These are phyloP conservation scores for Brachyalestes nurse DNA, from an alignment of 2,797 vertebrate genomes.

Conservation along the genomic window DNA sequence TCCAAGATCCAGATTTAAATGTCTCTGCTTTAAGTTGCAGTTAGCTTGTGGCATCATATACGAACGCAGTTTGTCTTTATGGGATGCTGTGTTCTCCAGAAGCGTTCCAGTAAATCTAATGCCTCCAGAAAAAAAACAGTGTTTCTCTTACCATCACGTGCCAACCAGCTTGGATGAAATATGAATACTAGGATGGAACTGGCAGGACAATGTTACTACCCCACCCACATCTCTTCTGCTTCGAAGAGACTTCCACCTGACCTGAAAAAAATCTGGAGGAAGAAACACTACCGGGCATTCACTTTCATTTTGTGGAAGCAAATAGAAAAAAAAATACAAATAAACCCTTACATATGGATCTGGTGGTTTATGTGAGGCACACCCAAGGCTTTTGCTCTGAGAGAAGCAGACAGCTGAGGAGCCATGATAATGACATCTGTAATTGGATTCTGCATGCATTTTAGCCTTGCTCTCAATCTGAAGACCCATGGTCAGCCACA, in stretches of 20 bases:
- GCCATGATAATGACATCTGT: constrained; percentile 54
- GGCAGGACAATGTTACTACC: too few species aligned
- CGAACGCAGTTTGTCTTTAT: not conserved
- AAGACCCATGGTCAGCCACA: constrained; percentile 14
- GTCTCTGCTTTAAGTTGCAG: too few species aligned
- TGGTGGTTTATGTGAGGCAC: constrained; percentile 25
- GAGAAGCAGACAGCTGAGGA: constrained; percentile 40
- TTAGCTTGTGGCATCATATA: too few species aligned
- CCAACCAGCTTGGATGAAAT: too few species aligned
- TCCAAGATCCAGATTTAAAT: too few species aligned
- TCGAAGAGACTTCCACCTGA: too few species aligned
- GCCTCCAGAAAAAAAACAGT: not conserved
- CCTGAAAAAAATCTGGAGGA: too few species aligned
- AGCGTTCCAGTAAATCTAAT: not conserved
- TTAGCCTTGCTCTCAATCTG: constrained; percentile 38
- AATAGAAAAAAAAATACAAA: not conserved
- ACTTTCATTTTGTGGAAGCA: not conserved
- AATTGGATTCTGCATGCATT: constrained; percentile 58
- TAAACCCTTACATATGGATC: not conserved
- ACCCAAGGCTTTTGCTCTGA: constrained; percentile 50
- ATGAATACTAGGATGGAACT: too few species aligned
- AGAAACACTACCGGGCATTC: not conserved
- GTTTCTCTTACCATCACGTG: too few species aligned
- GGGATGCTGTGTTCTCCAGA: not conserved
- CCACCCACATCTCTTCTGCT: too few species aligned